phyloP scores from a whole-genome alignment of 2,797 vertebrate genomes.

The Xenentodon cancila region DNA sequence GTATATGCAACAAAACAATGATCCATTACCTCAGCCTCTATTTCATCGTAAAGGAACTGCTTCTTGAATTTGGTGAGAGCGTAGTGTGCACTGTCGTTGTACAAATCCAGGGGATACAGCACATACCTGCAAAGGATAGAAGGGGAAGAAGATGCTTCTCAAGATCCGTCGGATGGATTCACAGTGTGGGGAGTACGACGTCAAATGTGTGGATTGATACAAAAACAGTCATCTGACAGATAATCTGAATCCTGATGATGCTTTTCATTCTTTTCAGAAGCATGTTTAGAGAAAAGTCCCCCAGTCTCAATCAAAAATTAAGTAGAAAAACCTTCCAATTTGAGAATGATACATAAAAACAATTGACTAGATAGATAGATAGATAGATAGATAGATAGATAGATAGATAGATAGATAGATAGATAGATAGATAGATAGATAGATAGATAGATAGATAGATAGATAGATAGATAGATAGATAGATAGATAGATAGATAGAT shows the following conservation, averaged over 20 bases:
- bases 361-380: no score
- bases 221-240: neutral
- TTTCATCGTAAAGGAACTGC: slow-evolving; percentile 99
- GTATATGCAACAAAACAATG: neutral
- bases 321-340: no score
- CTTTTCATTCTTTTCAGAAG: neutral
- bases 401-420: no score
- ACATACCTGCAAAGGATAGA: slow-evolving; percentile 86
- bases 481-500: no score
- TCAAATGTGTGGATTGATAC: no score
- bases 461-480: no score
- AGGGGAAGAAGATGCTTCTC: neutral
- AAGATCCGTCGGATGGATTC: neutral
- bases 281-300: neutral
- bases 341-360: no score
- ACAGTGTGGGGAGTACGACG: no score
- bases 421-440: no score
- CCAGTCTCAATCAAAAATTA: no score
- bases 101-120: slow-evolving; percentile 97
- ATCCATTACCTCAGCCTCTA: slow-evolving; percentile 94
- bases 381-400: no score
- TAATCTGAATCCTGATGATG: neutral
- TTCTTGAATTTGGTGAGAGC: slow-evolving; percentile 98
- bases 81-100: slow-evolving; percentile 98
- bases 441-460: no score